A percentile compares a stretch with the other conserved stretches of the same genome.
Evolutionary conservation across 2,113 vertebrate species (phyloP).

Genomic region (Electrona antarctica): DNA sequence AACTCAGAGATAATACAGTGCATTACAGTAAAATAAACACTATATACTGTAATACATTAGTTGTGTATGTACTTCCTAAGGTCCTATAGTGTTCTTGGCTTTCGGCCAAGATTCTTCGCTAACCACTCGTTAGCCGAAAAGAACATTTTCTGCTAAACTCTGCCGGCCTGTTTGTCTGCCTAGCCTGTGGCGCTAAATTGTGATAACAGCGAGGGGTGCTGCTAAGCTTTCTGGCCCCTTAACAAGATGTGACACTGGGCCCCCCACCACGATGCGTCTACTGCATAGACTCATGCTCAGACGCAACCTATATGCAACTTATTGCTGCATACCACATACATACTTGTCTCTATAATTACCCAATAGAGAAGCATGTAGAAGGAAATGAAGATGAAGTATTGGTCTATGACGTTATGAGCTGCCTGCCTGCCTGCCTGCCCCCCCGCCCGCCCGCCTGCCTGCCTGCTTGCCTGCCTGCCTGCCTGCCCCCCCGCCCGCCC

Average conservation of each 20-base stretch:
- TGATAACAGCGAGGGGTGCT: background rate
- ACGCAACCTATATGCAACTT: background rate
- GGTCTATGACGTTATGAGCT: slow-evolving; percentile 40
- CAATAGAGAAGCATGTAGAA: slow-evolving; percentile 16
- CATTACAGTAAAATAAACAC: no score
- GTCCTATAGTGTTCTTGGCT: background rate
- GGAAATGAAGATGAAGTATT: slow-evolving; percentile 27
- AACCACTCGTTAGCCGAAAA: background rate
- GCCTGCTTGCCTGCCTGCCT: slow-evolving; percentile 4
- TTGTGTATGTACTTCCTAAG: no score
- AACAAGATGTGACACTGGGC: background rate
- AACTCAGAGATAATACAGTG: no score
- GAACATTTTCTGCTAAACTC: background rate
- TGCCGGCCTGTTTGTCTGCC: background rate
- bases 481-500: no score
- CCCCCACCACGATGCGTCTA: background rate
- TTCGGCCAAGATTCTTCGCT: background rate
- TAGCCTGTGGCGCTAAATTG: background rate
- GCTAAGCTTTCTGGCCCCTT: background rate
- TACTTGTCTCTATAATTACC: background rate
- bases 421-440: slow-evolving; percentile 15
- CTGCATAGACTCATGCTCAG: background rate
- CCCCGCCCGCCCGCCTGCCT: slow-evolving; percentile 1
- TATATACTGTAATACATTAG: background rate
- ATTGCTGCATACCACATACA: no score